These are phyloP conservation scores for Lasioglossum vierecki DNA, from an alignment of 2,888 invertebrate species.

Conservation along the genomic window DNA sequence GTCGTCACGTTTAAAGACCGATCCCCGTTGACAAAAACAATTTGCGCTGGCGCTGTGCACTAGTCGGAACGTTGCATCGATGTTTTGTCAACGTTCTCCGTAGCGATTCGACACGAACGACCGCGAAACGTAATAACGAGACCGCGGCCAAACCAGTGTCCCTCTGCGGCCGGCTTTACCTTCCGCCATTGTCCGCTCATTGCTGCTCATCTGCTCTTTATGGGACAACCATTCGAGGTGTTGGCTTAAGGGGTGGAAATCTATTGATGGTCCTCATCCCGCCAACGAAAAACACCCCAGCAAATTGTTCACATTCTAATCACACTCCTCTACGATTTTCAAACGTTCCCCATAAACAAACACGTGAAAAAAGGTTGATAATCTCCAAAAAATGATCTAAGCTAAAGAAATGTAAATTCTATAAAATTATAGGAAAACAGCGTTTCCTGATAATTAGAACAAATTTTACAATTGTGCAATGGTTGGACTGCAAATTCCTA, in stretches of 20 bases:
- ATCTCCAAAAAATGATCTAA: too few relatives aligned
- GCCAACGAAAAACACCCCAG: neutral
- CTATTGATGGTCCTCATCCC: neutral
- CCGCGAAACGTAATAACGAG: slow-evolving; percentile 70
- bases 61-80: slow-evolving; percentile 25
- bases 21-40: slow-evolving; percentile 4
- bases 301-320: neutral
- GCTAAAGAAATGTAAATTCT: too few relatives aligned
- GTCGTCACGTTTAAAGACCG: slow-evolving; percentile 6
- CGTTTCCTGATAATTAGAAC: too few relatives aligned
- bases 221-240: slow-evolving; percentile 5
- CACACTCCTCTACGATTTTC: neutral
- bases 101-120: slow-evolving; percentile 51
- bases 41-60: slow-evolving; percentile 7
- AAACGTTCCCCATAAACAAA: neutral
- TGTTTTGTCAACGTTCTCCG: slow-evolving; percentile 61
- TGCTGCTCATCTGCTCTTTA: slow-evolving; percentile 30
- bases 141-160: slow-evolving; percentile 56
- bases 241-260: slow-evolving; percentile 1
- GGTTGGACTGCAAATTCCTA: too few relatives aligned
- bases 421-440: too few relatives aligned
- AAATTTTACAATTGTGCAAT: too few relatives aligned
- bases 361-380: neutral
- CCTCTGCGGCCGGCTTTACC: slow-evolving; percentile 40
- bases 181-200: slow-evolving; percentile 38